Evolutionary conservation across 2,888 invertebrate species (phyloP).

Genomic region (Cylindroiulus punctatus): DNA sequence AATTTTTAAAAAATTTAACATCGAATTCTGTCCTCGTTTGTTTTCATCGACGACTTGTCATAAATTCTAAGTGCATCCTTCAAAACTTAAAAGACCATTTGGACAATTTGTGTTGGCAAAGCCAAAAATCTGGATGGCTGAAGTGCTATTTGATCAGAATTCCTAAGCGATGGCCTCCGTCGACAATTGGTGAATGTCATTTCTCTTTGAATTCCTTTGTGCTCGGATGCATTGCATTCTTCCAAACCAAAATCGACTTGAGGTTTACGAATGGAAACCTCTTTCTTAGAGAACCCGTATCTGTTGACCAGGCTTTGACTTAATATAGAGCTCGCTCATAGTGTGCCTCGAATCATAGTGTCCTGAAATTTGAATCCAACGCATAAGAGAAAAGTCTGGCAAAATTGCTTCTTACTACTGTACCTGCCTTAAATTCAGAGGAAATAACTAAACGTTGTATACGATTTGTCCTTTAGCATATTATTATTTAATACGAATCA

Average conservation of each 20-base stretch:
- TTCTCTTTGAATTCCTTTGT: constrained; percentile 31
- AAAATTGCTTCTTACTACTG: no score
- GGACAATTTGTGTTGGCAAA: background rate
- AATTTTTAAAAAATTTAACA: no score
- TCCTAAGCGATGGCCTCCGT: background rate
- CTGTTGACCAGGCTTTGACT: no score
- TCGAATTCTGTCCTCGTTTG: no score
- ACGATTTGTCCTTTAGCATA: no score
- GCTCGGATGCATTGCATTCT: constrained; percentile 13
- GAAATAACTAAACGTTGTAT: no score
- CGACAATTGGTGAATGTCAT: constrained; percentile 35
- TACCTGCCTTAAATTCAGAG: no score
- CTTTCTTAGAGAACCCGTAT: background rate
- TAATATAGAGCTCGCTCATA: no score
- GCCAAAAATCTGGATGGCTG: background rate
- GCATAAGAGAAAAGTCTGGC: no score
- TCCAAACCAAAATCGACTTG: constrained; percentile 31
- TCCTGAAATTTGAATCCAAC: no score
- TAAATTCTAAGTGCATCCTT: background rate
- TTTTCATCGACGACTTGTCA: background rate
- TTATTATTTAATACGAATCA: no score
- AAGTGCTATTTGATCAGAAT: background rate
- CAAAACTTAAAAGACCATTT: background rate
- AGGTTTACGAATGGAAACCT: background rate
- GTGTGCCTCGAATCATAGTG: no score